A percentile compares a stretch with the other conserved stretches of the same genome.
Conservation (phyloP, 2,888 invertebrate species). For the Apotomis turbidana region DNA sequence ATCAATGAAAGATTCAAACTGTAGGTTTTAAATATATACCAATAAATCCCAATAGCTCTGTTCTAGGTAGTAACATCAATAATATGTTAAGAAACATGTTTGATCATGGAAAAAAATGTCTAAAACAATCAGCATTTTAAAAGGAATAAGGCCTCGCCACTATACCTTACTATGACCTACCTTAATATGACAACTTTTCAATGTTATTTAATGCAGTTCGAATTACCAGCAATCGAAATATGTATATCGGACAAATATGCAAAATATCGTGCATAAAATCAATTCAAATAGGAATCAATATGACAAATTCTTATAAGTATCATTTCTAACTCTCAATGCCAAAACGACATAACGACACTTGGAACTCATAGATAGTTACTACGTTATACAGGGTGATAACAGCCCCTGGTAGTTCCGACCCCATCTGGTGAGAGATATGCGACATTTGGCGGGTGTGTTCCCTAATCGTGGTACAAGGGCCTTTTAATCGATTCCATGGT, state of each 20-base stretch:
- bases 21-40: too few relatives aligned
- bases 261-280: slow-evolving; percentile 8
- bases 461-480: slow-evolving; percentile 16
- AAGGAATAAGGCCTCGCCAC: too few relatives aligned
- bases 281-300: slow-evolving; percentile 23
- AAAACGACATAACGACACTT: not conserved
- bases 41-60: too few relatives aligned
- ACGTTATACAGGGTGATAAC: not conserved
- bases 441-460: slow-evolving; percentile 18
- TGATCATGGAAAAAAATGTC: too few relatives aligned
- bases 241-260: not conserved
- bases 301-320: slow-evolving; percentile 19
- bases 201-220: too few relatives aligned
- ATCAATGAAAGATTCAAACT: too few relatives aligned
- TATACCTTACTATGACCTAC: too few relatives aligned
- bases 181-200: too few relatives aligned
- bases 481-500: slow-evolving; percentile 14
- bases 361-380: not conserved
- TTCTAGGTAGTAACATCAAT: too few relatives aligned
- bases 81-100: too few relatives aligned
- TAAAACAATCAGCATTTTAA: too few relatives aligned
- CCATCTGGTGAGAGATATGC: slow-evolving; percentile 10
- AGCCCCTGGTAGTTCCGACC: slow-evolving; percentile 6
- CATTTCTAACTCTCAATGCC: not conserved
- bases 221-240: not conserved